These are phyloP conservation scores for Clarias platycephalus DNA, from an alignment of 2,797 vertebrate genomes.

Conservation along the genomic window DNA sequence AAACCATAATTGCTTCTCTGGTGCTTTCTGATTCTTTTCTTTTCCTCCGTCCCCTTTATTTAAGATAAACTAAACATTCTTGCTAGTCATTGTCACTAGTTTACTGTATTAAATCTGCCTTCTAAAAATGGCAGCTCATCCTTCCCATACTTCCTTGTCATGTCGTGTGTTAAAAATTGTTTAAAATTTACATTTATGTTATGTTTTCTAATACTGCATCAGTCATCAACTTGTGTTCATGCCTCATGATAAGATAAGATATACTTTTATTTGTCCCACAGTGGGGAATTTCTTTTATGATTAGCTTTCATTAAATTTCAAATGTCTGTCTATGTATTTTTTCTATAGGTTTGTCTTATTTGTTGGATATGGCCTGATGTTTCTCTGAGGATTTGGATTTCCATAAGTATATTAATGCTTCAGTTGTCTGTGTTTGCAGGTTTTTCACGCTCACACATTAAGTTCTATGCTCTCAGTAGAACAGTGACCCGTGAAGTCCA, in stretches of 20 bases:
- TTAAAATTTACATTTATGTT: neutral
- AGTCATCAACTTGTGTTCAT: neutral
- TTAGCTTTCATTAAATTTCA: neutral
- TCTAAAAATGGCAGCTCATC: neutral
- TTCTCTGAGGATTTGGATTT: neutral
- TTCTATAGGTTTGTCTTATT: neutral
- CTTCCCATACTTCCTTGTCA: too few relatives aligned
- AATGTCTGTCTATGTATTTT: neutral
- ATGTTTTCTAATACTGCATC: conserved; percentile 4
- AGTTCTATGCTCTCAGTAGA: conserved; percentile 74
- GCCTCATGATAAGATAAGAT: too few relatives aligned
- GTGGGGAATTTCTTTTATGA: too few relatives aligned
- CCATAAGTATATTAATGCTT: neutral
- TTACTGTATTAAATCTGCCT: neutral
- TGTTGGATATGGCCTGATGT: neutral
- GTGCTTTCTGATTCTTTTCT: neutral
- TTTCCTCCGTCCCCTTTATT: neutral
- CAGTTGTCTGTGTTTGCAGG: conserved; percentile 63
- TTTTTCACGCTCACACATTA: conserved; percentile 72
- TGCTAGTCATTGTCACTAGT: neutral
- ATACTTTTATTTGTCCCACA: too few relatives aligned
- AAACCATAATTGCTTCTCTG: neutral
- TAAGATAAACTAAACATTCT: neutral
- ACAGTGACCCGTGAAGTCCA: conserved; percentile 72
- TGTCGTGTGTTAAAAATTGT: neutral